Conservation (phyloP, 2,113 vertebrate genomes). For the Seriola rivoliana region DNA sequence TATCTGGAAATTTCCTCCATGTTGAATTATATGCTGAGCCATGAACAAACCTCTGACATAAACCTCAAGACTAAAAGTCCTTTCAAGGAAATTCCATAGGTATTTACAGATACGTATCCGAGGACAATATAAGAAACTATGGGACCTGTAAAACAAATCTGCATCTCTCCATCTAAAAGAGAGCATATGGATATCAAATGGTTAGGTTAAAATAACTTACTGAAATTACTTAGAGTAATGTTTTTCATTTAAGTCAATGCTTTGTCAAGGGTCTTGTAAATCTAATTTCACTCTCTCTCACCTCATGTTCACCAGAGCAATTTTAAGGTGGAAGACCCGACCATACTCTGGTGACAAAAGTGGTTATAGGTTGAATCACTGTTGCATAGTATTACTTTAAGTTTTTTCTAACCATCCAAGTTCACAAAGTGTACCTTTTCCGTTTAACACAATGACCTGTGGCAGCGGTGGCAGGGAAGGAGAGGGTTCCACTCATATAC, state of each 20-base stretch:
- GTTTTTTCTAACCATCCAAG: slow-evolving; percentile 10
- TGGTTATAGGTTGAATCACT: slow-evolving; percentile 27
- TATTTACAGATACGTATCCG: background rate
- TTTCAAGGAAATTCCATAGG: background rate
- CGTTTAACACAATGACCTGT: slow-evolving; percentile 37
- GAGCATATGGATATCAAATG: background rate
- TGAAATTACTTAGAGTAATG: too few species aligned
- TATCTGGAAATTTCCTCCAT: background rate
- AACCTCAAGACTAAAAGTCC: background rate
- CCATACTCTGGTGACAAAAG: slow-evolving; percentile 9
- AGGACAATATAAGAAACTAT: background rate
- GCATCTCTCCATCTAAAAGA: background rate
- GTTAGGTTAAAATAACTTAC: too few species aligned
- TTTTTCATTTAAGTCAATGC: background rate
- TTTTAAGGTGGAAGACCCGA: background rate
- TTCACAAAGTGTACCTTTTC: slow-evolving; percentile 38
- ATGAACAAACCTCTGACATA: too few species aligned
- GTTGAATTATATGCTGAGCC: background rate
- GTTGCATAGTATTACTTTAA: slow-evolving; percentile 40
- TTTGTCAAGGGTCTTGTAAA: background rate
- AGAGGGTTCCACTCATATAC: slow-evolving; percentile 28
- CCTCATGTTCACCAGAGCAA: background rate
- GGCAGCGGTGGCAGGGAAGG: slow-evolving; percentile 22
- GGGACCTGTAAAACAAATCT: background rate
- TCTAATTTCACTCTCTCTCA: background rate